A percentile compares a stretch with the other conserved stretches of the same genome.
phyloP scores from a whole-genome alignment of 1,140 invertebrate species.

The Bombus sibiricus region DNA sequence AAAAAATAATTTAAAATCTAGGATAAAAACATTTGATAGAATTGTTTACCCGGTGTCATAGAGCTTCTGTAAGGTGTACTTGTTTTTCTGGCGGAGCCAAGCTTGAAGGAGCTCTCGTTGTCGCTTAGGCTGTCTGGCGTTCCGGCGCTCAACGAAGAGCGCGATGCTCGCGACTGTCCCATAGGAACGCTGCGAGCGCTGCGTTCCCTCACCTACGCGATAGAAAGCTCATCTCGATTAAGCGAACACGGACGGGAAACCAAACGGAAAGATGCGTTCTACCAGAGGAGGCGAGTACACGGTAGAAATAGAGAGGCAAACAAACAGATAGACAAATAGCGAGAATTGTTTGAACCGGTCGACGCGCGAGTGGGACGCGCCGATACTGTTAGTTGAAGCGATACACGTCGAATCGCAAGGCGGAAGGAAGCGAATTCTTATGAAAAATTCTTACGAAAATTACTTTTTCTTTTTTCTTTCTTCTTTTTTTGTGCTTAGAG shows the following conservation, averaged over 20 bases:
- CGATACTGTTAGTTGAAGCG: constrained; percentile 9
- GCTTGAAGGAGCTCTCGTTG: constrained; percentile 89
- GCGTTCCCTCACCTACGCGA: constrained; percentile 92
- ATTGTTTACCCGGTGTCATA: constrained; percentile 82
- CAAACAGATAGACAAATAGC: constrained; percentile 23
- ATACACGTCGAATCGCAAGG: neutral
- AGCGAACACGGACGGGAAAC: neutral
- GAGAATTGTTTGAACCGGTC: neutral
- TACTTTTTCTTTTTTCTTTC: too few species aligned
- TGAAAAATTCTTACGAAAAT: too few species aligned
- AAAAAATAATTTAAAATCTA: neutral
- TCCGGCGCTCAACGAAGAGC: constrained; percentile 90
- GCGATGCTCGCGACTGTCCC: constrained; percentile 86
- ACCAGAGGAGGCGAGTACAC: neutral
- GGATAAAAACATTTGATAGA: neutral
- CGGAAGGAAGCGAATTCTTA: neutral
- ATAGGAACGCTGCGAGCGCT: constrained; percentile 93
- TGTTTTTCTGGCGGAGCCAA: constrained; percentile 75
- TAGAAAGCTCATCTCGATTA: constrained; percentile 9
- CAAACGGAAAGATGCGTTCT: neutral
- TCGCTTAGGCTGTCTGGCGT: constrained; percentile 94
- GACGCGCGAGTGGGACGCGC: constrained; percentile 9
- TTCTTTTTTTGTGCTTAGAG: too few species aligned
- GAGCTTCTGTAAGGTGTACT: constrained; percentile 79
- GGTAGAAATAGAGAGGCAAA: constrained; percentile 16